phyloP scores from a whole-genome alignment of 2,113 vertebrate genomes.

The Callospermophilus lateralis region DNA sequence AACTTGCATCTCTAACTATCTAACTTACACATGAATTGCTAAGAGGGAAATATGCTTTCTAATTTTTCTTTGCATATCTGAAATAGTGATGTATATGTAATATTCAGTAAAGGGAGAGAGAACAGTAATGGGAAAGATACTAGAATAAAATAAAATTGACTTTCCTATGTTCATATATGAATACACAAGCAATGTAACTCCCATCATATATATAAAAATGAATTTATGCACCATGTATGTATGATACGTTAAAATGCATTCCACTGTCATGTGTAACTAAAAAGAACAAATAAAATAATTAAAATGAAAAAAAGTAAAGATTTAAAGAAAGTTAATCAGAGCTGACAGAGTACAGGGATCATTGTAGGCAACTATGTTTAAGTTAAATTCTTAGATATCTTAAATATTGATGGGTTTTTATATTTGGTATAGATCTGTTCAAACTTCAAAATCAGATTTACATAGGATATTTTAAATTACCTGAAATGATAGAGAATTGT shows the following conservation, averaged over 20 bases:
- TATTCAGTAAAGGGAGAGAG: neutral
- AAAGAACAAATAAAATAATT: too few relatives aligned
- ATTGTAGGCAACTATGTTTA: neutral
- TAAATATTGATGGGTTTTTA: neutral
- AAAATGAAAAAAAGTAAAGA: conserved; percentile 60
- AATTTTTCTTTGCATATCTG: conserved; percentile 72
- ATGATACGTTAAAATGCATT: too few relatives aligned
- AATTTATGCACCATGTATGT: too few relatives aligned
- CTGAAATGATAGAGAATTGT: neutral
- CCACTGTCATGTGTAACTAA: too few relatives aligned
- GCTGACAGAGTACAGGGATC: neutral
- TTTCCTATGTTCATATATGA: too few relatives aligned
- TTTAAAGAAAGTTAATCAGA: conserved; percentile 57
- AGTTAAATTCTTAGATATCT: conserved; percentile 48
- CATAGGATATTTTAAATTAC: neutral
- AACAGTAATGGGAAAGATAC: too few relatives aligned
- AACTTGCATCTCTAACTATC: conserved; percentile 66
- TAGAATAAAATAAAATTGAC: too few relatives aligned
- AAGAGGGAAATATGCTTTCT: conserved; percentile 62
- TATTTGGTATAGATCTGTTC: neutral
- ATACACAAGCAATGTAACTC: too few relatives aligned
- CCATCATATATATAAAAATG: too few relatives aligned
- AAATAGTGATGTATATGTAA: conserved; percentile 51
- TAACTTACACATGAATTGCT: conserved; percentile 68
- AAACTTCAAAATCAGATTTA: neutral